Evolutionary conservation across 1,140 invertebrate genomes (phyloP).

Genomic region (Rhizoglyphus robini): DNA sequence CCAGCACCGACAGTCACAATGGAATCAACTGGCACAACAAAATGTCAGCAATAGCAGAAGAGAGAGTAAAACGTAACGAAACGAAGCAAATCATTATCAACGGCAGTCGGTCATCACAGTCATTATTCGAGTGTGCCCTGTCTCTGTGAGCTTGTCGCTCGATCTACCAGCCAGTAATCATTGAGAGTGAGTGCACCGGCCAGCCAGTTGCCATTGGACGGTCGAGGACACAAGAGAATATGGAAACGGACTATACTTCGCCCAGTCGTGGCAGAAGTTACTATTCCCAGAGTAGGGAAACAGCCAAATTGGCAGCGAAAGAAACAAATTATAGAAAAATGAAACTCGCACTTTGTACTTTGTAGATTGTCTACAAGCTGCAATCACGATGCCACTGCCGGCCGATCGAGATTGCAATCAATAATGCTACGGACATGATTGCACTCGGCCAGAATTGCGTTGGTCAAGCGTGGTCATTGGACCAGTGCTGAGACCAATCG

Average conservation of each 20-base stretch:
- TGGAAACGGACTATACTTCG: neutral
- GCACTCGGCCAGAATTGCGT: too few species aligned
- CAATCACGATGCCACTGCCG: neutral
- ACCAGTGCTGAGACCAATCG: too few species aligned
- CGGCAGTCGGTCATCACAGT: conserved; percentile 13
- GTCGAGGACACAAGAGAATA: neutral
- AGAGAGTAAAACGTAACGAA: conserved; percentile 12
- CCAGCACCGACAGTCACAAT: neutral
- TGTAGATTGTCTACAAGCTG: neutral
- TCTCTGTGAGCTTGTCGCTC: neutral
- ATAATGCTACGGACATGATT: neutral
- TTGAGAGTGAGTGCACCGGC: conserved; percentile 2
- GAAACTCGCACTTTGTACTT: too few species aligned
- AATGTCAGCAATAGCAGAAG: neutral
- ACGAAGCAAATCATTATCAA: conserved; percentile 14
- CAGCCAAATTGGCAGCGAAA: neutral
- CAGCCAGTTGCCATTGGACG: neutral
- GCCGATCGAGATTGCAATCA: neutral
- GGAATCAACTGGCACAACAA: conserved; percentile 2
- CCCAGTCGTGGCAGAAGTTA: neutral
- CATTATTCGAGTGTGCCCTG: conserved; percentile 1
- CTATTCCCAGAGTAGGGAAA: neutral
- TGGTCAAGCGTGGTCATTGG: too few species aligned
- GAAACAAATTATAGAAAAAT: neutral
- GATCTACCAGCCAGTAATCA: neutral